Percentiles rank a stretch among this genome's conserved stretches.
Evolutionary conservation across 2,797 vertebrate species (phyloP).

Genomic region (Melanogrammus aeglefinus): DNA sequence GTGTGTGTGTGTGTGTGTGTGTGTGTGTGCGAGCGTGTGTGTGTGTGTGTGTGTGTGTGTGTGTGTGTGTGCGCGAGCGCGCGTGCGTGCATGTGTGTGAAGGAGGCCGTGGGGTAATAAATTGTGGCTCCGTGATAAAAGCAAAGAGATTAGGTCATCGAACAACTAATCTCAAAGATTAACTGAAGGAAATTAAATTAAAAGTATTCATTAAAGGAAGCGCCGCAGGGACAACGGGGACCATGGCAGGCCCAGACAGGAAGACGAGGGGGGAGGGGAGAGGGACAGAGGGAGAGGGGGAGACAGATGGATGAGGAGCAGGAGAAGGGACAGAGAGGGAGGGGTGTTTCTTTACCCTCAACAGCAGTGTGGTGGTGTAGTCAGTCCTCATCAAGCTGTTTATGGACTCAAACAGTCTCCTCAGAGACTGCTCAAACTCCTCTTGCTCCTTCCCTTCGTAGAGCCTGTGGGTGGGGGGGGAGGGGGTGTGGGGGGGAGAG

Average conservation of each 20-base stretch:
- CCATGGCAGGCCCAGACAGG: not conserved
- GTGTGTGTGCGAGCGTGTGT: no score
- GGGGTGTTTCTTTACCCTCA: conserved; percentile 77
- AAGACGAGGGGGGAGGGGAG: not conserved
- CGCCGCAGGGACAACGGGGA: no score
- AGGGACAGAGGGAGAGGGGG: not conserved
- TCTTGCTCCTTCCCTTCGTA: conserved; percentile 95
- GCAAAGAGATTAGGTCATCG: not conserved
- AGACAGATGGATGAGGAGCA: not conserved
- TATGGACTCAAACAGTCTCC: conserved; percentile 94
- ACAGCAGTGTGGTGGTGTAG: conserved; percentile 83
- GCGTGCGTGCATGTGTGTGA: not conserved
- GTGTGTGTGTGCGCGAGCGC: no score
- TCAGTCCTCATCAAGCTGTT: conserved; percentile 94
- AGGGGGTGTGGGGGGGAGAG: conserved; percentile 5
- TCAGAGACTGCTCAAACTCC: conserved; percentile 95
- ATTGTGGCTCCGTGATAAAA: not conserved
- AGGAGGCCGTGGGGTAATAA: not conserved
- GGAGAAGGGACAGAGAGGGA: not conserved
- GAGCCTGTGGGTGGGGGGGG: conserved; percentile 68
- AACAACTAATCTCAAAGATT: not conserved
- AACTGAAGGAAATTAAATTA: not conserved
- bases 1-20: no score
- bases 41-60: no score
- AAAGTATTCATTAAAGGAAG: not conserved